Percentiles rank a stretch among this genome's conserved stretches.
Conservation (phyloP, 2,113 vertebrate species). For the Atherinomorus stipes region DNA sequence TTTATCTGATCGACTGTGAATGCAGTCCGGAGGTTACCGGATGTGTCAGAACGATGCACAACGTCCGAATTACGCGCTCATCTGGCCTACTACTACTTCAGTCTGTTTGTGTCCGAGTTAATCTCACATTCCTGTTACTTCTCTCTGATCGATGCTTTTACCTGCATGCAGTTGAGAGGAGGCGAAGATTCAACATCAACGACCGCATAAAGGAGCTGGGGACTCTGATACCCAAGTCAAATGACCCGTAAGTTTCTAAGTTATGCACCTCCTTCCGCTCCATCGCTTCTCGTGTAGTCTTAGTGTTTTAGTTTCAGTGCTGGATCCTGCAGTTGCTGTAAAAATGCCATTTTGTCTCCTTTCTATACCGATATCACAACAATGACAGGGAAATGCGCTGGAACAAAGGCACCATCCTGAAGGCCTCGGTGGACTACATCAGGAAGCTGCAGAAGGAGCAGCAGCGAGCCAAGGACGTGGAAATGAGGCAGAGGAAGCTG, state of each 20-base stretch:
- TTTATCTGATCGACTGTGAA: neutral
- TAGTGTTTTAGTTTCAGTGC: neutral
- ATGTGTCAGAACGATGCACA: neutral
- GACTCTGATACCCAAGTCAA: too few species aligned
- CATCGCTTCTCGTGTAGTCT: neutral
- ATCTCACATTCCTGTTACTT: neutral
- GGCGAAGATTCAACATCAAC: too few species aligned
- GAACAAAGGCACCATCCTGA: constrained; percentile 96
- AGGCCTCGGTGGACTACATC: constrained; percentile 96
- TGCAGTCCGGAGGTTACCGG: neutral
- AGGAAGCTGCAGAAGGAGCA: constrained; percentile 95
- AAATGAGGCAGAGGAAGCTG: constrained; percentile 90
- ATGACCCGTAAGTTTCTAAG: too few species aligned
- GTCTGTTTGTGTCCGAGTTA: neutral
- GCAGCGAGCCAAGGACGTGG: constrained; percentile 89
- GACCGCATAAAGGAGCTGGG: too few species aligned
- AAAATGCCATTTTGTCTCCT: rapidly evolving
- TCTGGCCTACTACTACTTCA: neutral
- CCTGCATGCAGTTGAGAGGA: constrained; percentile 84
- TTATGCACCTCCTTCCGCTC: neutral
- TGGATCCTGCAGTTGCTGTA: neutral
- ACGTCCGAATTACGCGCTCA: too few species aligned
- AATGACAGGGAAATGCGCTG: constrained; percentile 91
- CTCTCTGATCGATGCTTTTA: neutral
- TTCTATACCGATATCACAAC: constrained; percentile 9